A percentile compares a stretch with the other conserved stretches of the same genome.
phyloP scores from a whole-genome alignment of 2,888 invertebrate genomes.

The Helleia helle region DNA sequence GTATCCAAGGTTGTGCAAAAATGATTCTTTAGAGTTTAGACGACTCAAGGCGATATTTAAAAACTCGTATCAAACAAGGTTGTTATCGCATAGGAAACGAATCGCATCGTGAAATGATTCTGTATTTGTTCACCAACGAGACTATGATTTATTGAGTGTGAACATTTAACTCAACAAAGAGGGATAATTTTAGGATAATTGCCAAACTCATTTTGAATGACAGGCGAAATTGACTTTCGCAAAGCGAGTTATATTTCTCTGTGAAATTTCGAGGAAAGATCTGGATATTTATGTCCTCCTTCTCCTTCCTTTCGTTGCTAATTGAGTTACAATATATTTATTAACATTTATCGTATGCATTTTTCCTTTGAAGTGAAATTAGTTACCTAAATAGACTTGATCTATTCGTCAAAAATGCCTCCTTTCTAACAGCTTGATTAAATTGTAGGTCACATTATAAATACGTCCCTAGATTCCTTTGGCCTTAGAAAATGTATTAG shows the following conservation, averaged over 20 bases:
- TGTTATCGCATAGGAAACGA: not conserved
- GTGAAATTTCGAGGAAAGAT: conserved; percentile 1
- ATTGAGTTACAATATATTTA: not conserved
- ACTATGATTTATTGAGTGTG: too few species aligned
- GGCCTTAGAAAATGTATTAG: too few species aligned
- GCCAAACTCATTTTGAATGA: not conserved
- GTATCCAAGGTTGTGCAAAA: conserved; percentile 33
- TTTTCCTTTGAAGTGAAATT: too few species aligned
- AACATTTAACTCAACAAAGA: too few species aligned
- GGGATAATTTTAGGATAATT: not conserved
- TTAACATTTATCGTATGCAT: too few species aligned
- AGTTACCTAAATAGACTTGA: too few species aligned
- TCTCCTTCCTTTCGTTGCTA: not conserved
- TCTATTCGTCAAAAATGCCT: too few species aligned
- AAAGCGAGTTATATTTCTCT: not conserved
- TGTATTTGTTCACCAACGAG: too few species aligned
- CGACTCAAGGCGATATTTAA: conserved; percentile 26
- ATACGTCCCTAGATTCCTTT: too few species aligned
- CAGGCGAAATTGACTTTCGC: conserved; percentile 3
- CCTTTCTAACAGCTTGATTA: too few species aligned
- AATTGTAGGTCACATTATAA: too few species aligned
- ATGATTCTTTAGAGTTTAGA: conserved; percentile 31
- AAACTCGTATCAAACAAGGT: conserved; percentile 14
- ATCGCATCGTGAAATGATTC: too few species aligned
- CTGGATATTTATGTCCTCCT: conserved; percentile 2